These are phyloP conservation scores for rabbit (Oryctolagus cuniculus) DNA, from an alignment of 2,113 vertebrate species.

Conservation along the genomic window DNA sequence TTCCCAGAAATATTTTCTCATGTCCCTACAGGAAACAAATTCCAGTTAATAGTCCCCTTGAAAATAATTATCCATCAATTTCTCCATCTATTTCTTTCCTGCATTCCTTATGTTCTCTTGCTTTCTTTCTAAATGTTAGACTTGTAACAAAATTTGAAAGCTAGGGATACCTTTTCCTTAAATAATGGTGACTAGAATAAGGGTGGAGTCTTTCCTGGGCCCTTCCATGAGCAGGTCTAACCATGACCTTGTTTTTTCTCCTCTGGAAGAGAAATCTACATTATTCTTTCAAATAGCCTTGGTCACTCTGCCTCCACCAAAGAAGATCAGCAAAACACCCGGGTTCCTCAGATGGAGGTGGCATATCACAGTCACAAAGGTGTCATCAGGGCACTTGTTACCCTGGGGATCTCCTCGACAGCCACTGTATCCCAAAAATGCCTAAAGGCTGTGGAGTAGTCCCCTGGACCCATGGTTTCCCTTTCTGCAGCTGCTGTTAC, in stretches of 20 bases:
- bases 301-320: neutral
- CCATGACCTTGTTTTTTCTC: neutral
- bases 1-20: neutral
- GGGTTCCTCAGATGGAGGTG: neutral
- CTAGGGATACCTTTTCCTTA: neutral
- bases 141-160: neutral
- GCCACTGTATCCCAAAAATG: neutral
- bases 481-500: neutral
- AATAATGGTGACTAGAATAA: neutral
- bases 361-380: neutral
- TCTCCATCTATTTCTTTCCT: neutral
- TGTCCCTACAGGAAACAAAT: neutral
- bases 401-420: neutral
- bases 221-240: neutral
- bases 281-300: fast-evolving
- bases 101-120: neutral
- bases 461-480: neutral
- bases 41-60: neutral
- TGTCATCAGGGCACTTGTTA: neutral
- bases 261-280: too few species aligned
- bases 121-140: neutral
- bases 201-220: neutral
- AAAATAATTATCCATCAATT: neutral
- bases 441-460: neutral
- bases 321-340: neutral